These are phyloP conservation scores for Echeneis naucrates DNA, from an alignment of 2,797 vertebrate genomes.

Conservation along the genomic window DNA sequence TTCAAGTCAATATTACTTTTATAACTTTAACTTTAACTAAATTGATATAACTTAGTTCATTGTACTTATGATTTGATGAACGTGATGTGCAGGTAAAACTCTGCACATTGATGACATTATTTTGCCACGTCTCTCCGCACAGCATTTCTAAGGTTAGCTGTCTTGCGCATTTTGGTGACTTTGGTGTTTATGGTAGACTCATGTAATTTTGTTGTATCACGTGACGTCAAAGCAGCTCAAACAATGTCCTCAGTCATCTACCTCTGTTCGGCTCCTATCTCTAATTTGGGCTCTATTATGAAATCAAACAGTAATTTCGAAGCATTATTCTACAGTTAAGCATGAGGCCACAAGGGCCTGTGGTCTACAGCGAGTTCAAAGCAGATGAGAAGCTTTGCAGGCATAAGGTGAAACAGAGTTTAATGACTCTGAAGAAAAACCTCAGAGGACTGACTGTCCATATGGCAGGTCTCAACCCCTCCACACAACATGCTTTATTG, in stretches of 20 bases:
- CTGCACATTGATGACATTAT: not conserved
- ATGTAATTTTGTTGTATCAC: slow-evolving; percentile 31
- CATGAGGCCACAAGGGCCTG: slow-evolving; percentile 27
- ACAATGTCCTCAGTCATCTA: slow-evolving; percentile 57
- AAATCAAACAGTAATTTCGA: slow-evolving; percentile 68
- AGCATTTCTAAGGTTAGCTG: slow-evolving; percentile 5
- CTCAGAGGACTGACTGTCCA: slow-evolving; percentile 2
- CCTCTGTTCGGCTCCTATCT: slow-evolving; percentile 43
- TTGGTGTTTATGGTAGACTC: slow-evolving; percentile 18
- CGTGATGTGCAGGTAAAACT: too few relatives aligned
- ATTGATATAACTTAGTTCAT: too few relatives aligned
- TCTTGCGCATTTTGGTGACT: not conserved
- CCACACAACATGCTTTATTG: not conserved
- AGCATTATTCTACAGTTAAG: slow-evolving; percentile 63
- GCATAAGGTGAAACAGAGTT: slow-evolving; percentile 27
- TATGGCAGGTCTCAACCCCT: not conserved
- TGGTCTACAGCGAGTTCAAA: slow-evolving; percentile 18
- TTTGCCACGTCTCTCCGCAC: not conserved
- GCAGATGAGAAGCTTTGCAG: slow-evolving; percentile 5
- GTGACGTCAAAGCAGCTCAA: slow-evolving; percentile 37
- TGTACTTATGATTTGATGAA: too few relatives aligned
- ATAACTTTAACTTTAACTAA: too few relatives aligned
- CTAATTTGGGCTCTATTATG: slow-evolving; percentile 68
- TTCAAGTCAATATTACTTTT: too few relatives aligned
- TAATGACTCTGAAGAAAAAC: slow-evolving; percentile 11